Conservation (phyloP, 2,797 vertebrate species). For the Rhyacichthys aspro region DNA sequence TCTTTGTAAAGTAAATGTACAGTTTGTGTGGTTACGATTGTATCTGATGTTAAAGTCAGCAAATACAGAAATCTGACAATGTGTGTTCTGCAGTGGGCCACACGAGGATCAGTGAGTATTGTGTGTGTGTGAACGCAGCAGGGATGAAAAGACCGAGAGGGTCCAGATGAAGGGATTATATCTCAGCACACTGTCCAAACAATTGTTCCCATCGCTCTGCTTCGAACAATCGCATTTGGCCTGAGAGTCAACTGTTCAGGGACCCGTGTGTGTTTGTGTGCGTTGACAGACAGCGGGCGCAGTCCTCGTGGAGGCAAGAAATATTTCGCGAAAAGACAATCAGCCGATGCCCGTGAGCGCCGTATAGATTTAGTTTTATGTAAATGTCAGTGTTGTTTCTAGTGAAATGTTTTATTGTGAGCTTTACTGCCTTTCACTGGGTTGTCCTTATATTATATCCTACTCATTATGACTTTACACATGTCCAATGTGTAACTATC, state of each 20-base stretch:
- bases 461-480: too few relatives aligned
- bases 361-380: background rate
- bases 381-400: background rate
- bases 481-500: too few relatives aligned
- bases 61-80: slow-evolving; percentile 26
- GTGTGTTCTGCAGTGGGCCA: slow-evolving; percentile 10
- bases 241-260: slow-evolving; percentile 47
- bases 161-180: slow-evolving; percentile 78
- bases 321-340: too few relatives aligned
- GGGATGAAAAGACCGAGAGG: slow-evolving; percentile 50
- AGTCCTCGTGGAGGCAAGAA: slow-evolving; percentile 9
- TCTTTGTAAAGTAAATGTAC: too few relatives aligned
- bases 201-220: slow-evolving; percentile 64
- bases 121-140: slow-evolving; percentile 13
- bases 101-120: slow-evolving; percentile 2
- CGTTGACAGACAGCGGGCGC: slow-evolving; percentile 19
- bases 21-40: slow-evolving; percentile 8
- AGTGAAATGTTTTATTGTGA: background rate
- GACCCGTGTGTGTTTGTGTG: slow-evolving; percentile 27
- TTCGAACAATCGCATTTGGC: slow-evolving; percentile 58
- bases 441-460: too few relatives aligned
- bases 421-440: background rate
- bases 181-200: slow-evolving; percentile 70
- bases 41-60: slow-evolving; percentile 11
- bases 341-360: background rate